Evolutionary conservation across 2,113 vertebrate species (phyloP), one percentile per base, ranked within the genome.

Genomic region (Bubo bubo): DNA sequence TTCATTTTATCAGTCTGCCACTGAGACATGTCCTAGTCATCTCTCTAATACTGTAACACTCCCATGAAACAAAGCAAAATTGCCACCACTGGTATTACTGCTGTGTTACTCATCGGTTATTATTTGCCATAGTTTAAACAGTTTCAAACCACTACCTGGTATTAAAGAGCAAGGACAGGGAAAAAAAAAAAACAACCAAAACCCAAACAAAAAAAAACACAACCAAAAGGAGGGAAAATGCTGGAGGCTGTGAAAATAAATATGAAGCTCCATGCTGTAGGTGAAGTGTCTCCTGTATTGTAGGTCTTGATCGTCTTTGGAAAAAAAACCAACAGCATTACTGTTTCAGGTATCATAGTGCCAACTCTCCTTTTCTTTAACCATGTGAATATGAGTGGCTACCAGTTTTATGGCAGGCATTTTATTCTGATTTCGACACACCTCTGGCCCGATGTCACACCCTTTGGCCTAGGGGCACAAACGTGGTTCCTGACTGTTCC

Each of bases 41-140:
- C 95, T 32, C 4, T 74, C 55, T 94, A 97, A 96, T 86, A 45
- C 90, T 86, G 77, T 93, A 77, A 95, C 87, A 39, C 90, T 96
- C 93, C 97, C 92, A 89, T 64, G 68, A 86, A 98, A 98, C 97
- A 98, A 98, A 97, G 96, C 74, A 88, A 91, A 97, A 96, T 72
- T 96, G 98, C 98, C 98, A 97, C 97, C 76, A 74, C 10, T 52
- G 85, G 58, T 95, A 75, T 97, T 95, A 94, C 91, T 86, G 53
- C 83, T 62, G 4, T 73, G 88, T 98, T 97, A 98, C 97, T 98
- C 98, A 98, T 86, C 28, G 2, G 72, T 83, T 95, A 88, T 97
- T 94, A 77, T 73, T 79, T 24, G 52, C 79, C 71, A 19, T 83
- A 74, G 91, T 94, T 97, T 91, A 92, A 96, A 97, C 13, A 17